These are phyloP conservation scores for Drosophila pseudotalamancana DNA, from an alignment of 2,888 invertebrate species.

Conservation along the genomic window DNA sequence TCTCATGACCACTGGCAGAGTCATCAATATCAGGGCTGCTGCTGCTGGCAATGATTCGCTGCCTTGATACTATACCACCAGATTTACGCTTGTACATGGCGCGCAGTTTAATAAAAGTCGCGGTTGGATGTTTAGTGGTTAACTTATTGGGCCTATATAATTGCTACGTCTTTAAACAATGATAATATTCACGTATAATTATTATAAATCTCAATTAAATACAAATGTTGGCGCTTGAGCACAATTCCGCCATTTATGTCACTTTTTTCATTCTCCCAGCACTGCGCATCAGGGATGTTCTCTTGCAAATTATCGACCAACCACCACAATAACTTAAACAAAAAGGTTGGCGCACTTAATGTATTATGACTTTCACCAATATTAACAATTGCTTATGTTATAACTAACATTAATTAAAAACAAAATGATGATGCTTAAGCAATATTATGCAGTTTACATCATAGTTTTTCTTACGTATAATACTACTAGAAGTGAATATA, in stretches of 20 bases:
- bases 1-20: constrained; percentile 32
- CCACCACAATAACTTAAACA: constrained; percentile 29
- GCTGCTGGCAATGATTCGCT: constrained; percentile 49
- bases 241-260: constrained; percentile 83
- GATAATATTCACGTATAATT: constrained; percentile 42
- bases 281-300: constrained; percentile 42
- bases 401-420: not conserved
- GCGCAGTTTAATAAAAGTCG: constrained; percentile 38
- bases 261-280: constrained; percentile 79
- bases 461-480: not conserved
- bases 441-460: not conserved
- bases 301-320: constrained; percentile 19
- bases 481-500: not conserved
- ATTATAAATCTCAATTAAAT: constrained; percentile 73
- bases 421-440: not conserved
- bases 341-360: constrained; percentile 42
- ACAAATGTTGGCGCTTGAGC: constrained; percentile 79
- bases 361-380: not conserved
- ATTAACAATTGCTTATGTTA: not conserved
- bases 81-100: constrained; percentile 74
- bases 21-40: constrained; percentile 49
- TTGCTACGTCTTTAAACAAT: constrained; percentile 29
- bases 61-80: constrained; percentile 43
- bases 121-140: constrained; percentile 29
- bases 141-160: constrained; percentile 24